A percentile compares a stretch with the other conserved stretches of the same genome.
Conservation (phyloP, 2,888 invertebrate species). For the Abrostola tripartita region DNA sequence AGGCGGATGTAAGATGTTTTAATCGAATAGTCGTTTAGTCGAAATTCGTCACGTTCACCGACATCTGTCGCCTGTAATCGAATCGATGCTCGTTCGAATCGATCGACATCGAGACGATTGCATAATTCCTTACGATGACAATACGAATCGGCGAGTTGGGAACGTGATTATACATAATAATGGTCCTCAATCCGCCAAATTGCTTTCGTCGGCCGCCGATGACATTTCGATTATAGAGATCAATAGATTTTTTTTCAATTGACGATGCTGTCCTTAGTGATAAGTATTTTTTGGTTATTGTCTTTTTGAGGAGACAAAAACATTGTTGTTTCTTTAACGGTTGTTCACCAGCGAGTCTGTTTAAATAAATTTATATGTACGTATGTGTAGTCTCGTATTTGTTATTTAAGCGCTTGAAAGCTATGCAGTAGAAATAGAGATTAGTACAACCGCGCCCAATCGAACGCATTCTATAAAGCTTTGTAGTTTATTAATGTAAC, state of each 20-base stretch:
- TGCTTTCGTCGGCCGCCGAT: conserved; percentile 75
- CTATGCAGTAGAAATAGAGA: too few relatives aligned
- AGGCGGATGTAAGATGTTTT: conserved; percentile 59
- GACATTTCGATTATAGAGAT: conserved; percentile 79
- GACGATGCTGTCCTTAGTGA: conserved; percentile 56
- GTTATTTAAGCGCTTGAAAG: background rate
- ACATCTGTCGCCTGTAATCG: conserved; percentile 88
- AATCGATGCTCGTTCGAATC: conserved; percentile 76
- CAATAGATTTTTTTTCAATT: conserved; percentile 63
- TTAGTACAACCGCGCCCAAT: too few relatives aligned
- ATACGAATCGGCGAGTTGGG: conserved; percentile 77
- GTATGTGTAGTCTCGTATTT: background rate
- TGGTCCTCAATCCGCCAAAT: conserved; percentile 72
- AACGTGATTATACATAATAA: conserved; percentile 81
- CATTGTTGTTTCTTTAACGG: conserved; percentile 8
- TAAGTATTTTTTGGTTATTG: conserved; percentile 55
- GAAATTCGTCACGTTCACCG: conserved; percentile 87
- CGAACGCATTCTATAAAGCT: too few relatives aligned
- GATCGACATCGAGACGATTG: conserved; percentile 79
- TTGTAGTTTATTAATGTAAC: too few relatives aligned
- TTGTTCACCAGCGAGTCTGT: background rate
- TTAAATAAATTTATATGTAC: background rate
- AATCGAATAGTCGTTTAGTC: conserved; percentile 71
- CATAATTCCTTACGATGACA: conserved; percentile 87
- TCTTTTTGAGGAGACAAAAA: conserved; percentile 54